phyloP scores from a whole-genome alignment of 2,888 invertebrate species.

The Apoderus coryli region DNA sequence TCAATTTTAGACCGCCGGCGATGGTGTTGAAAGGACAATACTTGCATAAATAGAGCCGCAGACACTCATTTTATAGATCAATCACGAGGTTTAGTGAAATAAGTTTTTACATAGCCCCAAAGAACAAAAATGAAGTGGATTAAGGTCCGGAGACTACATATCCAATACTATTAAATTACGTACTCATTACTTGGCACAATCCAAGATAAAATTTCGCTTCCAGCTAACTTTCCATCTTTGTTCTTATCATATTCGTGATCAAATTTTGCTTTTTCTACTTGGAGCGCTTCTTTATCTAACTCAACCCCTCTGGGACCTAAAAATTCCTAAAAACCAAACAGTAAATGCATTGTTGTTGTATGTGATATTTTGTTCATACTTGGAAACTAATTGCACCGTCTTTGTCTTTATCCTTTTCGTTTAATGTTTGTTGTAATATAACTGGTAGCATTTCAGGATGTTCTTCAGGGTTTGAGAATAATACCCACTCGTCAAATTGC shows the following conservation, averaged over 20 bases:
- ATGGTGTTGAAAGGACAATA: too few species aligned
- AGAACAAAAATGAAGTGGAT: too few species aligned
- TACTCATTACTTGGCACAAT: conserved; percentile 80
- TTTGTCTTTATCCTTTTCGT: conserved; percentile 70
- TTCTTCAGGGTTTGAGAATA: conserved; percentile 90
- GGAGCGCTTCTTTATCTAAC: conserved; percentile 57
- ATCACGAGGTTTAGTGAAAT: too few species aligned
- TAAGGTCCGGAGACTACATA: too few species aligned
- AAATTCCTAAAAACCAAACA: conserved; percentile 73
- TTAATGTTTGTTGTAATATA: conserved; percentile 65
- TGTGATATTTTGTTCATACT: too few species aligned
- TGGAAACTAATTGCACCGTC: conserved; percentile 80
- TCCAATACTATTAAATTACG: conserved; percentile 28
- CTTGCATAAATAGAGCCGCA: too few species aligned
- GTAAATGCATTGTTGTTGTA: too few species aligned
- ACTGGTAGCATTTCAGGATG: conserved; percentile 72
- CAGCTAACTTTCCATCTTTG: conserved; percentile 64
- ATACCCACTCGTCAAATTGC: conserved; percentile 62
- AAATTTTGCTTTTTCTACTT: conserved; percentile 67
- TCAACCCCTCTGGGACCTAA: conserved; percentile 54
- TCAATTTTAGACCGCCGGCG: too few species aligned
- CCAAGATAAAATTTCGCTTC: conserved; percentile 76
- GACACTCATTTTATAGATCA: too few species aligned
- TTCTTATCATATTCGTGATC: conserved; percentile 75
- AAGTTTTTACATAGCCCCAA: too few species aligned